Evolutionary conservation across 2,888 invertebrate genomes (phyloP).

Genomic region (Melinaea menophilus): DNA sequence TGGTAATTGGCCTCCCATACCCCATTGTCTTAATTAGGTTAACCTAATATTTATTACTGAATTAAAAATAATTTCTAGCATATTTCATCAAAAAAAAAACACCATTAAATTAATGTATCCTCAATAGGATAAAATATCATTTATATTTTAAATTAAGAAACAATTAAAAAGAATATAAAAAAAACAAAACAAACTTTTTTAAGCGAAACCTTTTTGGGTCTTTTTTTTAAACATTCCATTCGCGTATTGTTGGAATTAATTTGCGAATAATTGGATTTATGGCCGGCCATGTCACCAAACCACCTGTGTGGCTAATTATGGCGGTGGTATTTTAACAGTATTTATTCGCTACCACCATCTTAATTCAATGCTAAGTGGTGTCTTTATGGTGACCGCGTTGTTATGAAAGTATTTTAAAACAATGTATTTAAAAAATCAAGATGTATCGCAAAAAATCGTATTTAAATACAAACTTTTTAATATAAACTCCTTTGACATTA

Average conservation of each 20-base stretch:
- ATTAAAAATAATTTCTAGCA: slow-evolving; percentile 10
- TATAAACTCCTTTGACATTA: no score
- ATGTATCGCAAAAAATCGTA: no score
- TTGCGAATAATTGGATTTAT: slow-evolving; percentile 70
- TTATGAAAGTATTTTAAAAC: not conserved
- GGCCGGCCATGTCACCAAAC: slow-evolving; percentile 52
- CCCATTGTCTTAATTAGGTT: slow-evolving; percentile 30
- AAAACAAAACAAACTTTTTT: not conserved
- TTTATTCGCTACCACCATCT: slow-evolving; percentile 55
- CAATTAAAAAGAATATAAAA: not conserved
- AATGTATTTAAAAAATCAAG: no score
- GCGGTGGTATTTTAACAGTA: slow-evolving; percentile 58
- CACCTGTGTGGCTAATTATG: slow-evolving; percentile 63
- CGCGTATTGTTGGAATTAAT: slow-evolving; percentile 61
- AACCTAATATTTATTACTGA: slow-evolving; percentile 24
- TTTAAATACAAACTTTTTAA: no score
- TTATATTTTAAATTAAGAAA: not conserved
- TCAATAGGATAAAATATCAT: not conserved
- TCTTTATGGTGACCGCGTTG: slow-evolving; percentile 35
- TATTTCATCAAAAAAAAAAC: not conserved
- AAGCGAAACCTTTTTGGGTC: not conserved
- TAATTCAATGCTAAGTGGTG: slow-evolving; percentile 41
- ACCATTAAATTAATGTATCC: not conserved
- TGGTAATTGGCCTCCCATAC: slow-evolving; percentile 31
- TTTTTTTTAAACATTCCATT: slow-evolving; percentile 36